Base-by-base conservation (phyloP, 1,140 invertebrate species). In the Temnothorax nylanderi region DNA sequence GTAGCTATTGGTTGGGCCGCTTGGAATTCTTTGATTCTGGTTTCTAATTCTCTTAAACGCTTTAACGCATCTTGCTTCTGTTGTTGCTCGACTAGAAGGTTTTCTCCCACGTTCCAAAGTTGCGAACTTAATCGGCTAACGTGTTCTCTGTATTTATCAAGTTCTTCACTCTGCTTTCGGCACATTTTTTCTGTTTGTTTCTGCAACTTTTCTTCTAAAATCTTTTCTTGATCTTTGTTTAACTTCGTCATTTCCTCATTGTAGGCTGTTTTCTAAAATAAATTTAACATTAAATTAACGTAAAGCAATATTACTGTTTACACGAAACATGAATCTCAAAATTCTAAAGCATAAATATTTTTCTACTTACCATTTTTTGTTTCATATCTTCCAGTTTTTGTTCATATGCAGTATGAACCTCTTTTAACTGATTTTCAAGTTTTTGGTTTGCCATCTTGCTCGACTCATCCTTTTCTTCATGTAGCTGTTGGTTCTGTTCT, bases 61-160 rank as follows among this genome's bases (percentile, higher is more conserved):
- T 93, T 88, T 2, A 92, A 41, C 0, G 91, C 87, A 13, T 90
- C 88, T 89, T 96, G 94, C 4, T 96, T 96, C 85, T 96, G 95
- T 77, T 96, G 95, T 71, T 95, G 96, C 90, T 96, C 95, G 84
- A 95, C 94, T 4, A 97, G 92, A 56, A 96, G 95, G 86, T 96
- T 96, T 88, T 97, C 96, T 1, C 96, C 96, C 0, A 96, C 94
- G 37, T 94, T 95, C 96, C 96, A 96, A 44, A 96, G 93, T 87
- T 96, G 96, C 0, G 95, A 95, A 5, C 95, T 96, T 34, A 97
- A 89, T 5, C 93, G 94, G 49, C 94, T 94, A 18, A 96, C 95
- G 87, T 97, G 96, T 5, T 95, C 92, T 91, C 96, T 96, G 77
- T 96, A 96, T n/a, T 94, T 96, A 5, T 92, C 93, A 56, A 96